A percentile compares a stretch with the other conserved stretches of the same genome.
phyloP scores from a whole-genome alignment of 1,140 invertebrate species.

The Hycleus phaleratus region DNA sequence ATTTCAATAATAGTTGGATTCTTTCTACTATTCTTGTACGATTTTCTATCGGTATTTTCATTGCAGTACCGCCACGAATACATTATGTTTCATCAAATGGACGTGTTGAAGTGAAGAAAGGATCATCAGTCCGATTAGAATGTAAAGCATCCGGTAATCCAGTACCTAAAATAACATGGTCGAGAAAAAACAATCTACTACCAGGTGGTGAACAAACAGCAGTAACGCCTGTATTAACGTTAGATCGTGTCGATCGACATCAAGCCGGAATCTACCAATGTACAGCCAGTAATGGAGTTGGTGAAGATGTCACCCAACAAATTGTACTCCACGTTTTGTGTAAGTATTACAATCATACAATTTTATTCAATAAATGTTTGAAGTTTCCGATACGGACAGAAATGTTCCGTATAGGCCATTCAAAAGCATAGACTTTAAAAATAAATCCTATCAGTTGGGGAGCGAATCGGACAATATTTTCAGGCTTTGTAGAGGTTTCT shows the following conservation, averaged over 20 bases:
- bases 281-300: constrained; percentile 55
- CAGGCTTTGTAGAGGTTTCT: no score
- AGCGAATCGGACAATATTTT: no score
- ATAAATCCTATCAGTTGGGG: no score
- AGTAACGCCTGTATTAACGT: constrained; percentile 42
- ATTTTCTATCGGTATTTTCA: background rate
- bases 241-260: constrained; percentile 48
- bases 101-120: constrained; percentile 56
- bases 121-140: constrained; percentile 53
- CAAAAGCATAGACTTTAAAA: no score
- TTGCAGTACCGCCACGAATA: constrained; percentile 53
- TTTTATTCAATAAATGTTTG: background rate
- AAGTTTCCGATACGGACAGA: no score
- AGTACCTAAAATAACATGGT: constrained; percentile 57
- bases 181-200: constrained; percentile 54
- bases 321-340: constrained; percentile 53
- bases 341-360: constrained; percentile 40
- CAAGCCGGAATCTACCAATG: constrained; percentile 56
- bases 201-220: constrained; percentile 48
- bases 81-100: constrained; percentile 50
- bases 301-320: constrained; percentile 49
- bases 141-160: constrained; percentile 59
- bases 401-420: no score
- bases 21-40: no score
- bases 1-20: no score